Conservation (phyloP, 1,140 invertebrate species). For the Drosophila teissieri region DNA sequence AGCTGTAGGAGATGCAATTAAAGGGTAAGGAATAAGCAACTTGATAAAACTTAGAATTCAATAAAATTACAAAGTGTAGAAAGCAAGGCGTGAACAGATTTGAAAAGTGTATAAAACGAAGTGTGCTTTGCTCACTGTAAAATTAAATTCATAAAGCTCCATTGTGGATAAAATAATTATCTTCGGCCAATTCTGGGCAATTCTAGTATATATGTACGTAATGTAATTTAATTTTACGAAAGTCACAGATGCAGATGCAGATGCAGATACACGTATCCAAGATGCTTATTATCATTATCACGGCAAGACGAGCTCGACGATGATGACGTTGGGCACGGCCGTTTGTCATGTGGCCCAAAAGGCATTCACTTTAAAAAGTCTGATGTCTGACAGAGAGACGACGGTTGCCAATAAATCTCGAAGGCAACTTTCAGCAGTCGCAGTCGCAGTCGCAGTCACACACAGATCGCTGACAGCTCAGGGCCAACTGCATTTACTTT, state of each 20-base stretch:
- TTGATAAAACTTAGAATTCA: not conserved
- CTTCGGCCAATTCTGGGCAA: too few species aligned
- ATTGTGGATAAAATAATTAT: too few species aligned
- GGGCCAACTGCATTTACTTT: constrained; percentile 83
- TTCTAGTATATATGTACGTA: too few species aligned
- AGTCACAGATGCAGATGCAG: constrained; percentile 20
- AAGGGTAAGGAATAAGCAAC: constrained; percentile 6
- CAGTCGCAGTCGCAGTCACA: constrained; percentile 17
- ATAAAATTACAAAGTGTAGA: not conserved
- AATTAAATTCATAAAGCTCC: too few species aligned
- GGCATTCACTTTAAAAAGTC: constrained; percentile 79
- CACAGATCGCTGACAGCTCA: constrained; percentile 71
- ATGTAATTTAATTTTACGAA: too few species aligned
- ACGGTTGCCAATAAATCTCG: constrained; percentile 76
- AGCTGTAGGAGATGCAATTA: constrained; percentile 85
- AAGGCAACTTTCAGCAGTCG: constrained; percentile 73
- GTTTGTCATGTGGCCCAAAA: constrained; percentile 73
- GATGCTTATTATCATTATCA: constrained; percentile 42
- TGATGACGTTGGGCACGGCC: constrained; percentile 47
- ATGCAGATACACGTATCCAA: constrained; percentile 33
- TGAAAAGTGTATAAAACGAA: too few species aligned
- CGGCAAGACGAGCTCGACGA: constrained; percentile 20
- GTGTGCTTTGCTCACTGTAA: too few species aligned
- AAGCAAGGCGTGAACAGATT: too few species aligned
- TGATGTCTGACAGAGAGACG: constrained; percentile 57